Conservation (phyloP, 2,113 vertebrate genomes). For the Tragelaphus scriptus region DNA sequence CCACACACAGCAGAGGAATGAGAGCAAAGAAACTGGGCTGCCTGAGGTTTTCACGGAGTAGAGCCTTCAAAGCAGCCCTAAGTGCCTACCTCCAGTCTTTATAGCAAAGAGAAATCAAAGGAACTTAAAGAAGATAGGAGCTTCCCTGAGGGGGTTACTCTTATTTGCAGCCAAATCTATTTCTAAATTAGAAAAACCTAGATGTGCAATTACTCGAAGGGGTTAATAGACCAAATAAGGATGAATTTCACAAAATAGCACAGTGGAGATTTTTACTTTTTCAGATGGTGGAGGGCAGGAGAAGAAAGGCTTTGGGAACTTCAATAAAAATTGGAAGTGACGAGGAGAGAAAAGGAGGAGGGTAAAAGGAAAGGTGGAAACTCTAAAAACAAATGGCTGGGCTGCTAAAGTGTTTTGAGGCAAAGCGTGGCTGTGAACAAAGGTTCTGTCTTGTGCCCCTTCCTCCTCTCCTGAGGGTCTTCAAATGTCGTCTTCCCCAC, state of each 20-base stretch:
- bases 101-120: background rate
- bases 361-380: background rate
- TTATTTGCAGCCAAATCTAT: background rate
- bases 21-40: background rate
- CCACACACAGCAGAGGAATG: background rate
- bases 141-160: background rate
- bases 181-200: background rate
- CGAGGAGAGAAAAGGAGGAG: background rate
- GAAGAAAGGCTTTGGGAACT: background rate
- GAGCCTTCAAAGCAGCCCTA: background rate
- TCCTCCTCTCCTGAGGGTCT: background rate
- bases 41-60: background rate
- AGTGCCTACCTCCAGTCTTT: background rate
- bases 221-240: background rate
- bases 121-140: background rate
- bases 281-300: background rate
- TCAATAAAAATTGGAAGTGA: background rate
- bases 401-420: background rate
- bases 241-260: background rate
- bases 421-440: background rate
- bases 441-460: no score
- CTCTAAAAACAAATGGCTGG: background rate
- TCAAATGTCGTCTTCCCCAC: background rate
- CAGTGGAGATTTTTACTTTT: background rate
- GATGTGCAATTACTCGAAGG: background rate